phyloP scores from a whole-genome alignment of 2,113 vertebrate species.

The Alexandromys fortis region DNA sequence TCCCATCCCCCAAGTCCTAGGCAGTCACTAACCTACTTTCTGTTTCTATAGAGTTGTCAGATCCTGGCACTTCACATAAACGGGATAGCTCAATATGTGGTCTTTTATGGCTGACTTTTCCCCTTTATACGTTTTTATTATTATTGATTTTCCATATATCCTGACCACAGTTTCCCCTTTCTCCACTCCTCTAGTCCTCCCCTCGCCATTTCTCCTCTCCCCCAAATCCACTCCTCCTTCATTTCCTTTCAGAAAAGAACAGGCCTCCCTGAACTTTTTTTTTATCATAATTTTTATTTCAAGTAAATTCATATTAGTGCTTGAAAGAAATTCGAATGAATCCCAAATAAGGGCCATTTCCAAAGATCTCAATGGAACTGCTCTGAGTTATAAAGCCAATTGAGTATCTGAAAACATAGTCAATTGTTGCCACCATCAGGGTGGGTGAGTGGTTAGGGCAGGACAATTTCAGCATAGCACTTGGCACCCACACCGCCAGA shows the following conservation, averaged over 20 bases:
- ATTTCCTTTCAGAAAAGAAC: neutral
- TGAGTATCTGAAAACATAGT: neutral
- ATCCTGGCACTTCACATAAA: neutral
- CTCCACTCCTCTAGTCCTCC: neutral
- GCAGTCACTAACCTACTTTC: neutral
- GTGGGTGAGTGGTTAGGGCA: too few relatives aligned
- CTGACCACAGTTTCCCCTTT: neutral
- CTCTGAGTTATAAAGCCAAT: neutral
- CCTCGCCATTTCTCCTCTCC: neutral
- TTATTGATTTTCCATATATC: neutral
- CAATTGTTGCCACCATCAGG: neutral
- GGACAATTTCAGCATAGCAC: too few relatives aligned
- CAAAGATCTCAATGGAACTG: neutral
- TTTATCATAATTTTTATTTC: neutral
- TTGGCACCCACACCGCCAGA: neutral
- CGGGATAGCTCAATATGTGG: neutral
- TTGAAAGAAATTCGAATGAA: neutral
- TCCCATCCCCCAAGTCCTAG: neutral
- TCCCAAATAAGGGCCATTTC: neutral
- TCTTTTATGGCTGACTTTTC: neutral
- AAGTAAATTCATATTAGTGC: neutral
- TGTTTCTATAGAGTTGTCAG: neutral
- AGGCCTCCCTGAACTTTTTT: neutral
- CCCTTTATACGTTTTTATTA: neutral
- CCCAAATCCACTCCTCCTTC: neutral